phyloP scores from a whole-genome alignment of 1,140 invertebrate genomes.

The Lamellibrachia luymesi region DNA sequence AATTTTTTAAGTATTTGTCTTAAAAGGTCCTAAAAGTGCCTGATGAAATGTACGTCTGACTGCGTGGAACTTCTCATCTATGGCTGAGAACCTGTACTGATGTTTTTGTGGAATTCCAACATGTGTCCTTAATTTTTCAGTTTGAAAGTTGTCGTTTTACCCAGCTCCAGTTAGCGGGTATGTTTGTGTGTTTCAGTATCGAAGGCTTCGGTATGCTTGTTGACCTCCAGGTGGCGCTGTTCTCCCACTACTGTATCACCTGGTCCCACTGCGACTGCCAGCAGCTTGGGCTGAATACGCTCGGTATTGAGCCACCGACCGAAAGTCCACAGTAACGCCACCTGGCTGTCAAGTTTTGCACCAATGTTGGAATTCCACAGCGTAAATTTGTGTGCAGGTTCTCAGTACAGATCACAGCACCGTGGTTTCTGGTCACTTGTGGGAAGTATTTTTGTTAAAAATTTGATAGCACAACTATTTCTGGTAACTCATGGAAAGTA shows the following conservation, averaged over 20 bases:
- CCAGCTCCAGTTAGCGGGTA: not conserved
- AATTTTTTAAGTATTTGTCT: too few relatives aligned
- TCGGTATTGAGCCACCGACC: not conserved
- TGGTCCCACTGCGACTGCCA: not conserved
- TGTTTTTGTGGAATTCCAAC: slow-evolving; percentile 7
- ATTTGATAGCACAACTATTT: too few relatives aligned
- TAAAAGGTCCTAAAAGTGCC: too few relatives aligned
- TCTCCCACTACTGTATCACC: slow-evolving; percentile 11
- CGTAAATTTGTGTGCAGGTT: not conserved
- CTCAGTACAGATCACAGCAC: not conserved
- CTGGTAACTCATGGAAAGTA: too few relatives aligned
- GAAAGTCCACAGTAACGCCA: not conserved
- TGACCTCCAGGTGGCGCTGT: not conserved
- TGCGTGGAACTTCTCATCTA: not conserved
- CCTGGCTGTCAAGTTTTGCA: not conserved
- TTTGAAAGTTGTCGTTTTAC: not conserved
- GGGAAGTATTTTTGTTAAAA: too few relatives aligned
- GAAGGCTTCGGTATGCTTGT: slow-evolving; percentile 5
- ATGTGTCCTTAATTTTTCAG: not conserved
- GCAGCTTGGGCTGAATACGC: not conserved
- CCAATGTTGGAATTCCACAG: not conserved
- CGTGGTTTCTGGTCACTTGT: too few relatives aligned
- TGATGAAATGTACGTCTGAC: not conserved
- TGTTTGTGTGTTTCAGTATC: not conserved
- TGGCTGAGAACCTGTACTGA: not conserved